phyloP scores from a whole-genome alignment of 2,113 vertebrate species.

The Crypturellus undulatus region DNA sequence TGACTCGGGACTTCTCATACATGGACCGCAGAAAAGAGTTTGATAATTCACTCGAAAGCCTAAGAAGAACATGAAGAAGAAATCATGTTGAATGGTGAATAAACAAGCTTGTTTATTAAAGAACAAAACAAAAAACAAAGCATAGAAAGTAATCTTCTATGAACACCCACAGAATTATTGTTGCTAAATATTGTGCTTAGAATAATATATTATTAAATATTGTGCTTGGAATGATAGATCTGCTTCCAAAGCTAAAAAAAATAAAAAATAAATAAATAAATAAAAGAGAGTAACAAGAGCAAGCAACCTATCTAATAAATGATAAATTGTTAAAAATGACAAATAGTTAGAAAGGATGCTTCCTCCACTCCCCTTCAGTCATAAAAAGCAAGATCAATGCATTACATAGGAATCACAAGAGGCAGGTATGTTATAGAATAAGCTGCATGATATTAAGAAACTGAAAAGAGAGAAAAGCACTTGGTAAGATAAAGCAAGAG shows the following conservation, averaged over 20 bases:
- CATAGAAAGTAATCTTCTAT: not conserved
- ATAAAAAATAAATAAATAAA: not conserved
- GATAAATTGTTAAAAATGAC: accelerated
- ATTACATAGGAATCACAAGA: not conserved
- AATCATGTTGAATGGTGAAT: no score
- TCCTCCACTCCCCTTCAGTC: not conserved
- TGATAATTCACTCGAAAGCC: not conserved
- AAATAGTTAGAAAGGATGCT: accelerated
- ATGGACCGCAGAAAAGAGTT: not conserved
- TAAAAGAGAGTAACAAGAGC: not conserved
- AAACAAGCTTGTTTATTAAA: not conserved
- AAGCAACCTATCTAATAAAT: not conserved
- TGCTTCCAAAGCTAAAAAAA: not conserved
- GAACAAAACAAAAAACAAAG: not conserved
- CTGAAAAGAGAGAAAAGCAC: not conserved
- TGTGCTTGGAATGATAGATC: no score
- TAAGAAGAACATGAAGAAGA: not conserved
- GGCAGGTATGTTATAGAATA: not conserved
- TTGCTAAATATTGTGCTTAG: not conserved
- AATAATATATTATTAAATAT: no score
- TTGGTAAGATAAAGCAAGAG: not conserved
- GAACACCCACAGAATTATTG: not conserved
- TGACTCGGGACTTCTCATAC: not conserved
- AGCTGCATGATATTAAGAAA: not conserved
- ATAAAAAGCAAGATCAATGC: not conserved